Conservation (phyloP, 1,140 invertebrate genomes). For the Pseudomyrmex pallidus region DNA sequence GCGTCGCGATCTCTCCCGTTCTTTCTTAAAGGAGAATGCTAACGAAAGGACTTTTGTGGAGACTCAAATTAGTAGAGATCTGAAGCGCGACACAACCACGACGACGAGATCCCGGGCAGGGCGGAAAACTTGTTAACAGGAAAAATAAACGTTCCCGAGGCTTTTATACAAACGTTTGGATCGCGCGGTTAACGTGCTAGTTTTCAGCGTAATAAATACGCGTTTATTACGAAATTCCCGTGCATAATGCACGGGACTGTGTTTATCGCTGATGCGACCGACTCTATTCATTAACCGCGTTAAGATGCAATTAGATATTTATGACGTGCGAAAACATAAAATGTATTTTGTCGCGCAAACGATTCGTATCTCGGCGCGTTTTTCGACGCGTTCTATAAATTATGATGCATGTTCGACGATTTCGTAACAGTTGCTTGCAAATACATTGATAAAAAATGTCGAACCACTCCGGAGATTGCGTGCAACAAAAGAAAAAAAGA, state of each 20-base stretch:
- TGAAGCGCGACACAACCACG: constrained; percentile 25
- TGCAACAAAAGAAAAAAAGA: background rate
- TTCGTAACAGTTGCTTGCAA: too few species aligned
- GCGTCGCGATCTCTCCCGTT: constrained; percentile 42
- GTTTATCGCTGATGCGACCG: background rate
- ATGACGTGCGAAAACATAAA: background rate
- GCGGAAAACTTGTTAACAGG: constrained; percentile 60
- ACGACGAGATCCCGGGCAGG: constrained; percentile 12
- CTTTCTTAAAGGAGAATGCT: constrained; percentile 35
- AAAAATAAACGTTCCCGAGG: constrained; percentile 63
- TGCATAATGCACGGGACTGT: background rate
- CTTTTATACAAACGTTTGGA: constrained; percentile 67
- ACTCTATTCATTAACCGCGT: constrained; percentile 6
- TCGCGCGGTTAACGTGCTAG: constrained; percentile 43
- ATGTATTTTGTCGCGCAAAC: background rate
- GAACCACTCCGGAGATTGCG: background rate
- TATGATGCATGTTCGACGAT: background rate
- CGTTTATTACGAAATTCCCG: constrained; percentile 11
- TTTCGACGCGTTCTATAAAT: background rate
- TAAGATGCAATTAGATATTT: background rate
- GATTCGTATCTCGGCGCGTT: background rate
- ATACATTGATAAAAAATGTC: background rate
- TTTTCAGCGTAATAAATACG: constrained; percentile 52
- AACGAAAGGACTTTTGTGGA: constrained; percentile 65
- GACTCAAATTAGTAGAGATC: constrained; percentile 42